These are phyloP conservation scores for Botia kubotai DNA, from an alignment of 2,797 vertebrate species.

Conservation along the genomic window DNA sequence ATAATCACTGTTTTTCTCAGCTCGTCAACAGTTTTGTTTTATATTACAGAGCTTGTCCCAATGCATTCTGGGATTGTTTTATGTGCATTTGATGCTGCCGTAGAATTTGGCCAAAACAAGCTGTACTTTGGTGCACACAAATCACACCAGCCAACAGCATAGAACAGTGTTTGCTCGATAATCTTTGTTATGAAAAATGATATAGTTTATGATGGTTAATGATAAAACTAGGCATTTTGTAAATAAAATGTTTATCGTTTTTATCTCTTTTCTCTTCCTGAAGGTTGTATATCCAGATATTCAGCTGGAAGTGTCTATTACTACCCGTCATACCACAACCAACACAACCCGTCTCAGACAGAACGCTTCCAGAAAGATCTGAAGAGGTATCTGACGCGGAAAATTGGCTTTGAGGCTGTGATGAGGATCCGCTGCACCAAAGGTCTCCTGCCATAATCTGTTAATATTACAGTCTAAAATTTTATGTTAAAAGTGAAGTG, in stretches of 20 bases:
- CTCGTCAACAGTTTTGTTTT: no score
- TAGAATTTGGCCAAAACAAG: no score
- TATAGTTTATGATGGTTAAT: no score
- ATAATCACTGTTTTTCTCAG: no score
- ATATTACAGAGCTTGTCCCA: no score
- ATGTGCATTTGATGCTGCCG: no score
- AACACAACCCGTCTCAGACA: conserved; percentile 90
- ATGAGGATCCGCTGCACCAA: conserved; percentile 99
- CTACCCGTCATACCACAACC: conserved; percentile 93
- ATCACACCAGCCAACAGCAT: no score
- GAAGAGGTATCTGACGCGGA: conserved; percentile 92
- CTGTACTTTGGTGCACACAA: no score
- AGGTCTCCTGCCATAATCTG: conserved; percentile 79
- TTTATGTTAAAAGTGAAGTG: not conserved
- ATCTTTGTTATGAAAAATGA: no score
- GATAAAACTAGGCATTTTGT: not conserved
- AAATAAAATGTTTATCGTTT: not conserved
- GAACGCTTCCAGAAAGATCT: conserved; percentile 92
- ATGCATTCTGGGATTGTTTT: no score
- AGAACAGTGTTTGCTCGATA: no score
- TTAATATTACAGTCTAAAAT: no score
- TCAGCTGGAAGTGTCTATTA: conserved; percentile 94
- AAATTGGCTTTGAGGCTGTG: conserved; percentile 97
- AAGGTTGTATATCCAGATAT: conserved; percentile 96
- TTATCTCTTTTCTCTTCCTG: not conserved